Evolutionary conservation across 1,140 invertebrate genomes (phyloP).

Genomic region (Drosophila ambigua): DNA sequence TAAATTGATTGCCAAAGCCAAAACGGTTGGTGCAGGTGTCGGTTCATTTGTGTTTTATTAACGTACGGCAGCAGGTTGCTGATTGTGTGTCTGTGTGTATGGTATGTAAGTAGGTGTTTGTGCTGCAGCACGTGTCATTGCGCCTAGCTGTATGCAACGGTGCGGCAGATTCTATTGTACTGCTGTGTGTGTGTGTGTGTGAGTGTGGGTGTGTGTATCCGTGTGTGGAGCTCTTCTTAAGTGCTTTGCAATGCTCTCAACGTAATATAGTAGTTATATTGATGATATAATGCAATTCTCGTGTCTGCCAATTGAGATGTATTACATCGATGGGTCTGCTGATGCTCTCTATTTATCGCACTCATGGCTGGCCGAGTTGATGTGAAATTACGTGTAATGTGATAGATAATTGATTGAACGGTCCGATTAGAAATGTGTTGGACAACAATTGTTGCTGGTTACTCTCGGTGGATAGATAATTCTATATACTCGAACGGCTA

Average conservation of each 20-base stretch:
- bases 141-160: slow-evolving; percentile 25
- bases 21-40: slow-evolving; percentile 61
- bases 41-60: slow-evolving; percentile 32
- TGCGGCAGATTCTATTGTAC: slow-evolving; percentile 13
- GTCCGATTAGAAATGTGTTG: neutral
- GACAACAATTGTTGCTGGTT: too few relatives aligned
- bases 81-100: slow-evolving; percentile 14
- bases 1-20: slow-evolving; percentile 76
- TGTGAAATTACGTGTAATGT: neutral
- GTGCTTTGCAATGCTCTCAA: slow-evolving; percentile 30
- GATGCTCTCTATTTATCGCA: slow-evolving; percentile 47
- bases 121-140: neutral
- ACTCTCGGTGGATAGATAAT: too few relatives aligned
- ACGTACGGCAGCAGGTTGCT: slow-evolving; percentile 15
- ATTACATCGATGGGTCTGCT: slow-evolving; percentile 3
- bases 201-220: neutral
- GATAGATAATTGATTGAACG: neutral
- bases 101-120: neutral
- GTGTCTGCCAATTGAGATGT: slow-evolving; percentile 28
- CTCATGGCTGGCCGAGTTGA: slow-evolving; percentile 10
- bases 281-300: slow-evolving; percentile 8
- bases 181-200: slow-evolving; percentile 1
- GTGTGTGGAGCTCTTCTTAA: slow-evolving; percentile 14
- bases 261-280: neutral
- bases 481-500: too few relatives aligned